Evolutionary conservation across 2,888 invertebrate species (phyloP), one percentile per base, ranked within the genome.

Genomic region (Epirrhoe alternata): DNA sequence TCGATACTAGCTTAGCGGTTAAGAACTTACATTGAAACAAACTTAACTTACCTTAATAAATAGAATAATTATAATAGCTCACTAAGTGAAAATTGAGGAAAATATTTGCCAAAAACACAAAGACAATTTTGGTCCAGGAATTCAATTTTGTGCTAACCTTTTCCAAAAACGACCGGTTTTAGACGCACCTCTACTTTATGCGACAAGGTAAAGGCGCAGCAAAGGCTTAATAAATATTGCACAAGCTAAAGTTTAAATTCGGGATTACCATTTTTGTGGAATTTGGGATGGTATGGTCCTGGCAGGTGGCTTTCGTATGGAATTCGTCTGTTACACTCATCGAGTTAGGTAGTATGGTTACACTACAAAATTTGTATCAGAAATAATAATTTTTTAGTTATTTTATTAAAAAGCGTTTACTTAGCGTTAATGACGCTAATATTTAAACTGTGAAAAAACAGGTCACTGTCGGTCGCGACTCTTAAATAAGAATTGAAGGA

Each of bases 91-190:
- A 12, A 47, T 47, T 47, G 7, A 42, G 12, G n/a, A 42, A 16
- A 6, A 6, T 14, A 6, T 53, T 57, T 30, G 16, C 7, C 14
- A 50, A 67, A 63, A 24, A 8, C 16, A 50, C 52, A 58, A 57
- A 59, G 42, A 57, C 7, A 61, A 66, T 67, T 73, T 76, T 74
- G 75, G 71, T 71, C 73, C 69, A 66, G 70, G 60, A 71, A 71
- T 74, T 63, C 74, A 61, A 67, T 51, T 64, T 73, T 60, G 68
- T 52, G 65, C 66, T 65, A 69, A 75, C 71, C 71, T 72, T 70
- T 69, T 74, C 68, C 73, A 73, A 76, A 74, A 67, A 30, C 63
- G 74, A 79, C 80, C 74, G 74, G 81, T 79, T 78, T 24, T 60
- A 58, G 66, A 63, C 45, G 53, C 64, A 62, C 70, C 61, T 49